Evolutionary conservation across 1,140 invertebrate species (phyloP).

Genomic region (Bombus haemorrhoidalis): DNA sequence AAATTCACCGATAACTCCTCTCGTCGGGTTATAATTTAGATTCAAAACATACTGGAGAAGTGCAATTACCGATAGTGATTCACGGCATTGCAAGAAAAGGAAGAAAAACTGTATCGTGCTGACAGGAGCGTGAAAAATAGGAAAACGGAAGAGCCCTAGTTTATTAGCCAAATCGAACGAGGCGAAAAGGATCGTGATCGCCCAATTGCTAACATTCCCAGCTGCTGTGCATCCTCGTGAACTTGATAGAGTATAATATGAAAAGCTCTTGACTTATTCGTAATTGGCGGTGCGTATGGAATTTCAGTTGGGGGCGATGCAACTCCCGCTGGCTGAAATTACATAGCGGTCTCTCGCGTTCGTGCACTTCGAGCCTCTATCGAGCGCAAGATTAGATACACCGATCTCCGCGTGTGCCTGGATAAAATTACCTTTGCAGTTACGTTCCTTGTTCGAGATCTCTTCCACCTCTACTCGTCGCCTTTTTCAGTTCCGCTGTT

Average conservation of each 20-base stretch:
- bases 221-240: not conserved
- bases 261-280: slow-evolving; percentile 55
- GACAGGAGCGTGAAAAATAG: no score
- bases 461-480: no score
- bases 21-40: not conserved
- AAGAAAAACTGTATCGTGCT: not conserved
- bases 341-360: slow-evolving; percentile 64
- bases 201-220: no score
- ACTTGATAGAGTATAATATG: slow-evolving; percentile 35
- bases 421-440: slow-evolving; percentile 52
- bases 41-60: no score
- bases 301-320: slow-evolving; percentile 64
- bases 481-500: slow-evolving; percentile 15
- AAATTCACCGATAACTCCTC: no score
- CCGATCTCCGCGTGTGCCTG: slow-evolving; percentile 40
- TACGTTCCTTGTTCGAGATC: slow-evolving; percentile 23
- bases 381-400: slow-evolving; percentile 61
- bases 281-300: slow-evolving; percentile 70
- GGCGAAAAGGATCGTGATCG: no score
- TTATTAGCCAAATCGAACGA: slow-evolving; percentile 2
- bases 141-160: not conserved
- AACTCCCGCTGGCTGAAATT: slow-evolving; percentile 63
- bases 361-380: slow-evolving; percentile 46
- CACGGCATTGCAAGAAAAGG: not conserved
- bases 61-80: not conserved